These are phyloP conservation scores for Microtus montanus DNA, from an alignment of 2,113 vertebrate genomes.

Conservation along the genomic window DNA sequence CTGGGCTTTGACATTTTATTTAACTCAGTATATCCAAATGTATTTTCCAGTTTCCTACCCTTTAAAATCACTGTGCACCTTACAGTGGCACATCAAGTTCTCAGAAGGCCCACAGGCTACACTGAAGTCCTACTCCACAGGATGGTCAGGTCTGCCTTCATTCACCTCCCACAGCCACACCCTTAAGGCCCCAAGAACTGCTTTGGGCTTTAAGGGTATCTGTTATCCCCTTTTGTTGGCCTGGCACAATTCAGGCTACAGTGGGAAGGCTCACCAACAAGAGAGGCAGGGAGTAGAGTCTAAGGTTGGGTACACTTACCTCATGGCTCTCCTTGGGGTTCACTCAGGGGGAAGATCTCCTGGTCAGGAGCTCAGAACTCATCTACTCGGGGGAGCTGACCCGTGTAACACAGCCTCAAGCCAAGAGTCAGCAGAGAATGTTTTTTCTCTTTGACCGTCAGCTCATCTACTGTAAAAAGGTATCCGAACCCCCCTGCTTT, in stretches of 20 bases:
- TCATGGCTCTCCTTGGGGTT: conserved; percentile 48
- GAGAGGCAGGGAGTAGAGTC: neutral
- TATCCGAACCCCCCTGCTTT: conserved; percentile 67
- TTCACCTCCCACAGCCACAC: neutral
- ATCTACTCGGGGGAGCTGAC: conserved; percentile 96
- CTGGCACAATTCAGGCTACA: neutral
- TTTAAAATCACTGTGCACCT: neutral
- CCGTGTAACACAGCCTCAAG: conserved; percentile 93
- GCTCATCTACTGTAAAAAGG: conserved; percentile 98
- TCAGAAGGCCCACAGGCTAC: too few species aligned
- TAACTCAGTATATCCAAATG: neutral
- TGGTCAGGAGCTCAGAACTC: conserved; percentile 95
- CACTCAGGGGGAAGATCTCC: conserved; percentile 93
- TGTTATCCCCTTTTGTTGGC: neutral
- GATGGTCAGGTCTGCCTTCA: neutral
- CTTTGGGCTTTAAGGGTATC: neutral
- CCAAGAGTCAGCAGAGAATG: conserved; percentile 96
- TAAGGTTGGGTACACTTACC: neutral
- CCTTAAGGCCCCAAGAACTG: neutral
- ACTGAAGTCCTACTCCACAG: neutral
- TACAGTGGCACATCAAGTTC: neutral
- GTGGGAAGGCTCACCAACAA: too few species aligned
- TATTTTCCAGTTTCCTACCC: neutral
- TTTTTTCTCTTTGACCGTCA: conserved; percentile 98
- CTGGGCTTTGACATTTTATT: neutral